Conservation (phyloP, 1,140 invertebrate species). For the Lepidurus arcticus region DNA sequence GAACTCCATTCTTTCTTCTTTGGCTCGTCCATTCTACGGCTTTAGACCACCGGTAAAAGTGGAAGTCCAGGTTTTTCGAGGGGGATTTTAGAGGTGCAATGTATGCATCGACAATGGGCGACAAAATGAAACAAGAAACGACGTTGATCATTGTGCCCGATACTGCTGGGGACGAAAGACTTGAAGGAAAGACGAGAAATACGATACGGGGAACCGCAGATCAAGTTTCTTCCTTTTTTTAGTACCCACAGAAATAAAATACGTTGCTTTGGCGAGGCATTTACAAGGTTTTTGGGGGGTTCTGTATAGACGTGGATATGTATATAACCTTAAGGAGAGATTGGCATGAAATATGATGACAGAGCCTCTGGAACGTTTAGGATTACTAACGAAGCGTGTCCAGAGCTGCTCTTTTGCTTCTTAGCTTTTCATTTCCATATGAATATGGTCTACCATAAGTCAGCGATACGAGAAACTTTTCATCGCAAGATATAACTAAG, state of each 20-base stretch:
- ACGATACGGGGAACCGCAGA: neutral
- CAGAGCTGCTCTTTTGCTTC: neutral
- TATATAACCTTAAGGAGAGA: neutral
- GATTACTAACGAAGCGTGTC: slow-evolving; percentile 17
- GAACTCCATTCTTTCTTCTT: neutral
- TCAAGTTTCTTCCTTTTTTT: slow-evolving; percentile 8
- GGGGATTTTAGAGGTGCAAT: neutral
- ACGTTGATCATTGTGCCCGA: neutral
- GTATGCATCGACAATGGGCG: neutral
- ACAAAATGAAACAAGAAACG: slow-evolving; percentile 10
- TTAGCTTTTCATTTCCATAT: slow-evolving; percentile 6
- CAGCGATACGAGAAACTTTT: neutral
- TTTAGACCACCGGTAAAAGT: neutral
- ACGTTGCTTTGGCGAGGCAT: neutral
- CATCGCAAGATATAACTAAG: neutral
- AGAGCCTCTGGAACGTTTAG: neutral
- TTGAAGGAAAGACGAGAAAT: neutral
- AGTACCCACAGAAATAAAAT: neutral
- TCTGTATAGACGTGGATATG: neutral
- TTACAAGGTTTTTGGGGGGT: neutral
- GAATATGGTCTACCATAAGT: neutral
- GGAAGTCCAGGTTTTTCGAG: neutral
- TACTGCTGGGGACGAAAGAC: neutral
- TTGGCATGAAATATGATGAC: neutral
- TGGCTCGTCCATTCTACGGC: neutral